Percentiles rank a stretch among this genome's conserved stretches.
Evolutionary conservation across 2,888 invertebrate species (phyloP).

Genomic region (Chloroclysta siterata): DNA sequence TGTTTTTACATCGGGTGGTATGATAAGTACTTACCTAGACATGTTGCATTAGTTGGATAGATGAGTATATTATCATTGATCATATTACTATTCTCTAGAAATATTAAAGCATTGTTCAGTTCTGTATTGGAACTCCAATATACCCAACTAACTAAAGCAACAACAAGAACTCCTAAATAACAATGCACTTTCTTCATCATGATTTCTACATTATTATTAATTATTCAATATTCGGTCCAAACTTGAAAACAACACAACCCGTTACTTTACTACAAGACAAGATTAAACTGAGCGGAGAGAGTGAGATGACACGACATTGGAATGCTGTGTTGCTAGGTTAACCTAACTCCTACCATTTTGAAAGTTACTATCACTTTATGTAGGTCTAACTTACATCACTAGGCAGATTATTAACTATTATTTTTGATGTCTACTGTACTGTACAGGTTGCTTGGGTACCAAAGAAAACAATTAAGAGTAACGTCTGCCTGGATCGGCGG

Average conservation of each 20-base stretch:
- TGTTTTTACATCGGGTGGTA: too few species aligned
- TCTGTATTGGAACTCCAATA: conserved; percentile 61
- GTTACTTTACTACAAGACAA: background rate
- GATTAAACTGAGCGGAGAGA: background rate
- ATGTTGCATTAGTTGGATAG: conserved; percentile 51
- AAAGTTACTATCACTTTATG: too few species aligned
- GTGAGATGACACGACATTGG: background rate
- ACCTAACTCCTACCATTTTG: conserved; percentile 13
- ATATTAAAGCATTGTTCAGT: conserved; percentile 51
- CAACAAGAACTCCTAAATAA: conserved; percentile 39
- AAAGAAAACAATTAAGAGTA: too few species aligned
- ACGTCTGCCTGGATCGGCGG: too few species aligned
- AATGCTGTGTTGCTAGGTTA: conserved; percentile 24
- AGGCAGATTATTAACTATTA: too few species aligned
- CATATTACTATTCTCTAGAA: conserved; percentile 50
- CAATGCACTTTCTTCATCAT: conserved; percentile 37
- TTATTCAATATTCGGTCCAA: too few species aligned
- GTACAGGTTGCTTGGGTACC: too few species aligned
- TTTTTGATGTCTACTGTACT: too few species aligned
- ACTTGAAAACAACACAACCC: background rate
- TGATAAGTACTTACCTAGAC: conserved; percentile 63
- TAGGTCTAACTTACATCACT: too few species aligned
- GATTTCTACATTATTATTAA: background rate
- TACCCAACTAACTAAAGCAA: conserved; percentile 61
- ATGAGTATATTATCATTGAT: conserved; percentile 47